Base-by-base conservation (phyloP, 2,888 invertebrate genomes). In the Campoletis raptor region DNA sequence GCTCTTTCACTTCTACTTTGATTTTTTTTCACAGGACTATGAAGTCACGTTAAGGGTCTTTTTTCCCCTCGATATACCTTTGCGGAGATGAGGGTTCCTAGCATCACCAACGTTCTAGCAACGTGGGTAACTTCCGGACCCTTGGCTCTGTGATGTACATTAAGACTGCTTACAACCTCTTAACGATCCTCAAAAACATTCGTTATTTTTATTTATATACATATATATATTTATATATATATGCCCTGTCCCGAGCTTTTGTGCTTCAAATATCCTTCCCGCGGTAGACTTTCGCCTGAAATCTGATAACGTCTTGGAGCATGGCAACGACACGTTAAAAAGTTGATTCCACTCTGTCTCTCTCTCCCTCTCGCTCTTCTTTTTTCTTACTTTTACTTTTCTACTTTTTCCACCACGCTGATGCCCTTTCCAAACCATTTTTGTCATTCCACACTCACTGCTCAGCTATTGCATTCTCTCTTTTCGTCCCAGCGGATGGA, bases 291-390 rank as follows among this genome's bases (percentile, higher is more conserved):
- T 61, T 36, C 12, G 5, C 45, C 57, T 61, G 57, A 57, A 78
- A 86, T 81, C 83, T 83, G 83, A 86, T 86, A 83, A 81, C 30
- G 42, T 30, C 48, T 30, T 7, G 8, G 24, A 57, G 66, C 40
- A 66, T 64, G 70, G 52, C 69, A 67, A 61, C 15, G 70, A 57
- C n/a, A 45, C 73, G 66, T 86, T 61, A 67, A 81, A 81, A 81
- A 81, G 80, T 81, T 85, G 45, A 12, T 42, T 45, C 30, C 66
- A 24, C 52, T 57, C 57, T 40, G 57, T 40, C 15, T 30, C 30
- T 30, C 30, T 30, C 30, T 30, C 30, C 3, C 30, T 1, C 30
- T 30, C 30, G 30, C 21, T 45, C 21, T 52, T 10, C 52, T 54
- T 69, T 48, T 74, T n/a, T 42, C 40, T 48, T 30, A 30, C n/a